Conservation (phyloP, 2,888 invertebrate species). For the Osedax fenrisi region DNA sequence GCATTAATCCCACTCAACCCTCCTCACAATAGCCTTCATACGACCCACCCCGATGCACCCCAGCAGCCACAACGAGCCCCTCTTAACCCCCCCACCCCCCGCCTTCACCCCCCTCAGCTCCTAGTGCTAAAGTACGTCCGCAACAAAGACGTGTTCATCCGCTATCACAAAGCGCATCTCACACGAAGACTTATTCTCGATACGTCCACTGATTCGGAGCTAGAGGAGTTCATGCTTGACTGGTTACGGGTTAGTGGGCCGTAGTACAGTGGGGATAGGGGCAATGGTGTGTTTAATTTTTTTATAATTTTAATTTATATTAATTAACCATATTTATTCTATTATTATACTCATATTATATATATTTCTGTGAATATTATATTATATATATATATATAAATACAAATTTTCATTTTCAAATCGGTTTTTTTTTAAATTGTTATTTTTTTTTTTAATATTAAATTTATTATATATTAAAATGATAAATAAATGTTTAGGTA, state of each 20-base stretch:
- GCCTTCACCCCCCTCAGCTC: conserved; percentile 51
- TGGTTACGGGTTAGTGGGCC: conserved; percentile 58
- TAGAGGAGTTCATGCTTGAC: conserved; percentile 98
- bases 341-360: too few relatives aligned
- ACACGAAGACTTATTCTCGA: conserved; percentile 88
- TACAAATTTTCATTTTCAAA: too few relatives aligned
- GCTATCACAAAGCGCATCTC: conserved; percentile 94
- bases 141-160: conserved; percentile 99
- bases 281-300: background rate
- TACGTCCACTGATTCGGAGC: conserved; percentile 94
- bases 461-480: too few relatives aligned
- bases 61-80: background rate
- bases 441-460: too few relatives aligned
- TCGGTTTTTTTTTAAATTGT: too few relatives aligned
- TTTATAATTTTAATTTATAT: too few relatives aligned
- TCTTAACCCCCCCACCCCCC: background rate
- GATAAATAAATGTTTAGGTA: too few relatives aligned
- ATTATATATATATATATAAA: too few relatives aligned
- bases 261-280: background rate
- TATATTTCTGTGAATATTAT: too few relatives aligned
- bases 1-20: background rate
- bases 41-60: background rate
- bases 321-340: too few relatives aligned
- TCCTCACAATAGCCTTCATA: background rate
- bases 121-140: conserved; percentile 94